Base-by-base conservation (phyloP, 2,113 vertebrate genomes). In the Zapus hudsonius region DNA sequence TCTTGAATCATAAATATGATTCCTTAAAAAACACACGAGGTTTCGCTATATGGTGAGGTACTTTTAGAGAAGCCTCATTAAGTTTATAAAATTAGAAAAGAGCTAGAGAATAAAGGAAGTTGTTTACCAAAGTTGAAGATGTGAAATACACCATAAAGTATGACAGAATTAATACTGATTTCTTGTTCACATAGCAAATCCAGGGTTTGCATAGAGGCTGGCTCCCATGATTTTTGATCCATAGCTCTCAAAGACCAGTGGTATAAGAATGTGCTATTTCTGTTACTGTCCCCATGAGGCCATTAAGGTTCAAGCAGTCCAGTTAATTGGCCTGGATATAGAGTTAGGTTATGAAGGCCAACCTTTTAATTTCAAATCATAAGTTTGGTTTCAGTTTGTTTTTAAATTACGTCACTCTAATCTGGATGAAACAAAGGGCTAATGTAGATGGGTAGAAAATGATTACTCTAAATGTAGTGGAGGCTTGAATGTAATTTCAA, bases 11-110 rank as follows among this genome's bases (percentile, higher is more conserved):
- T 73, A 16, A 67, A 57, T 40, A 22, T 40, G 79, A 89, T 92
- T 87, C 70, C 52, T 84, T 7, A 16, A 12, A 72, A 80, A 72
- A 33, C 9, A 73, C 70, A 69, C 20, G 74, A 47, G 52, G 82
- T 72, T 84, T 94, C 10, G 63, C 47, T 82, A 69, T 61, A 40
- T 59, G 33, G 33, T 86, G 23, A 90, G 27, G 57, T 22, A 12
- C 36, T 52, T 73, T 89, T 93, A 16, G 44, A 91, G n/a, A 83
- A 42, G 13, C 11, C 75, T 85, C 52, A 74, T 89, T 87, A 42
- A 63, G 82, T 11, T 61, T 83, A 76, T 67, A 59, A 79, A 75
- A 76, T 72, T 83, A 36, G n/a, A 83, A 93, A 70, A 40, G 13
- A 33, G 8, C 19, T 82, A 63, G 27, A 55, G 12, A 47, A 44